These are phyloP conservation scores for Macropodus opercularis DNA, from an alignment of 2,797 vertebrate genomes.

Conservation along the genomic window DNA sequence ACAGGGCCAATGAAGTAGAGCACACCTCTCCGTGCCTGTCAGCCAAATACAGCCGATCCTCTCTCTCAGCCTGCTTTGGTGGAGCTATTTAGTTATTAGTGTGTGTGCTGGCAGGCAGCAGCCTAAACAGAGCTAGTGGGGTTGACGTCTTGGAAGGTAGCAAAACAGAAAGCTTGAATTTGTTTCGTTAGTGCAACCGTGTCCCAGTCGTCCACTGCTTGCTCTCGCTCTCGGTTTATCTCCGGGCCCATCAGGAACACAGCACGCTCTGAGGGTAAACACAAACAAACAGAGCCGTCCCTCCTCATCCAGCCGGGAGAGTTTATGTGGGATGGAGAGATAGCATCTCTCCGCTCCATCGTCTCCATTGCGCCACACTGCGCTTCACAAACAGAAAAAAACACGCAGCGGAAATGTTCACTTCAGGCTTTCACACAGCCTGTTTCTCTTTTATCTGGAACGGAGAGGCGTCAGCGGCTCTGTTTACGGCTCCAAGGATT, in stretches of 20 bases:
- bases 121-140: no score
- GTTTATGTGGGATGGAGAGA: conserved; percentile 77
- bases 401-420: conserved; percentile 72
- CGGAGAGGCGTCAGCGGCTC: conserved; percentile 11
- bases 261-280: conserved; percentile 74
- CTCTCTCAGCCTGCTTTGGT: conserved; percentile 36
- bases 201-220: neutral
- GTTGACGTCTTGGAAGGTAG: no score
- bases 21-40: conserved; percentile 44
- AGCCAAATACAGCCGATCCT: conserved; percentile 44
- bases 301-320: conserved; percentile 53
- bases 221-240: conserved; percentile 51
- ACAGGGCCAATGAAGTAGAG: conserved; percentile 48
- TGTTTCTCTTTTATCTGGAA: conserved; percentile 55
- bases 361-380: conserved; percentile 71
- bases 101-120: conserved; percentile 35
- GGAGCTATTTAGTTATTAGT: conserved; percentile 54
- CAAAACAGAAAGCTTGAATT: no score
- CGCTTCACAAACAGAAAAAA: conserved; percentile 75
- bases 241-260: conserved; percentile 65
- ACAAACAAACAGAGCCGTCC: conserved; percentile 74
- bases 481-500: conserved; percentile 22
- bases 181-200: no score
- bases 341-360: conserved; percentile 75
- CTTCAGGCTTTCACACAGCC: conserved; percentile 61